Evolutionary conservation across 2,888 invertebrate genomes (phyloP), one percentile per base, ranked within the genome.

Genomic region (Lepidocyrtoides sp.): DNA sequence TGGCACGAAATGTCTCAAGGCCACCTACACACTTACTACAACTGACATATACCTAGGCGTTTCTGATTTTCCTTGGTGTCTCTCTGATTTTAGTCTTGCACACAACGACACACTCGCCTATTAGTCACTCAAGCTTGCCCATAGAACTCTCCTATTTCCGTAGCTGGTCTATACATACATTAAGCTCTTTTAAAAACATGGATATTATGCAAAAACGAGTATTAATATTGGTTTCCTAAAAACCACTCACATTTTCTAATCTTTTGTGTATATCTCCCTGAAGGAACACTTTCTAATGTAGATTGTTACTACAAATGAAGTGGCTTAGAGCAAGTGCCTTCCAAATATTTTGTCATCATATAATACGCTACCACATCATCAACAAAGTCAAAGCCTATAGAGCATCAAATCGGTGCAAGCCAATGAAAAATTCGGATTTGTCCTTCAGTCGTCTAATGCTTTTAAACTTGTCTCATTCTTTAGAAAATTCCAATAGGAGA

Each of bases 1-100:
- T 77, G 77, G 51, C 51, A 51, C 26, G 77, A 77, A 41, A 36
- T 69, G n/a, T 69, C 51, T 77, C 77, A 77, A 51, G 77, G 77
- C 51, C 77, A 77, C 17, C 60, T 12, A 10, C 20, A 60, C 36
- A 4, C 36, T 7, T 36, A 4, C 54, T 7, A 36, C 36, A 2
- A 36, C 54, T 17, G 4, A 1, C 54, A n/a, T 54, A 54, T 41
- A 17, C 54, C 17, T 14, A 14, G 1, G n/a, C n/a, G n/a, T 36
- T 36, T 36, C 36, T 54, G 10, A 48, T 48, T 48, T 48, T 48
- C 10, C 48, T n/a, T 17, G 54, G 54, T 10, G 5, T 54, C 1
- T n/a, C 3, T 17, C 54, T 54, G 17, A 10, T 54, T 4, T n/a
- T 54, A 54, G 7, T 2, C 48, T 14, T n/a, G 17, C n/a, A 54